Conservation (phyloP, 2,888 invertebrate genomes). For the Rhaphigaster nebulosa region DNA sequence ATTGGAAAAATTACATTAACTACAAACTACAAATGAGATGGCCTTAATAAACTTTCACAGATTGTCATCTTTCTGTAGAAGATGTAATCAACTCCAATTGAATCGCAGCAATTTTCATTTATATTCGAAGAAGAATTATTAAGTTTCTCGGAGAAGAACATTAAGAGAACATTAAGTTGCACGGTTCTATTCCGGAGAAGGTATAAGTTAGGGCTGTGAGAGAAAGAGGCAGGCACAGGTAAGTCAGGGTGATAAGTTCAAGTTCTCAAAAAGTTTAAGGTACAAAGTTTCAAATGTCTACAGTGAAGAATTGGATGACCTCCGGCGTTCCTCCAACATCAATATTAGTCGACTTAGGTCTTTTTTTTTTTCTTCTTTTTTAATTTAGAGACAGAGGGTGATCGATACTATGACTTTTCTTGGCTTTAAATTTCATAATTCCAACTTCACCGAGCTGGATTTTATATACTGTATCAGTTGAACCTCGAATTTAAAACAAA, state of each 20-base stretch:
- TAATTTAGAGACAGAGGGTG: conserved; percentile 46
- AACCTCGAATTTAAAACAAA: too few species aligned
- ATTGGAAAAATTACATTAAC: background rate
- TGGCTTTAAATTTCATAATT: background rate
- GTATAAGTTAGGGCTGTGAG: conserved; percentile 29
- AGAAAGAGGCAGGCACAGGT: conserved; percentile 23
- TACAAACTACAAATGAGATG: background rate
- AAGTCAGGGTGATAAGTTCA: conserved; percentile 49
- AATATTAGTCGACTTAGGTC: conserved; percentile 48
- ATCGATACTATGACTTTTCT: conserved; percentile 25
- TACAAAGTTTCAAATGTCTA: conserved; percentile 51
- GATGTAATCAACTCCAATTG: conserved; percentile 16
- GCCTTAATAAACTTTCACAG: background rate
- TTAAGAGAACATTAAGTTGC: conserved; percentile 13
- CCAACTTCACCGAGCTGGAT: background rate
- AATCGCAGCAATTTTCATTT: conserved; percentile 34
- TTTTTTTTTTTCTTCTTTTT: conserved; percentile 49
- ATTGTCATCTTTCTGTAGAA: background rate
- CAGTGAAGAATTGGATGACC: conserved; percentile 57
- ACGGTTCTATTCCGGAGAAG: background rate
- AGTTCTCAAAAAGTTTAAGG: conserved; percentile 52
- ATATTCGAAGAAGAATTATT: conserved; percentile 17
- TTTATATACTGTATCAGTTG: background rate
- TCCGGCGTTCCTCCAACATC: conserved; percentile 51
- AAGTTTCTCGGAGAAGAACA: conserved; percentile 13